Conservation (phyloP, 2,797 vertebrate genomes). For the Caiman crocodilus region DNA sequence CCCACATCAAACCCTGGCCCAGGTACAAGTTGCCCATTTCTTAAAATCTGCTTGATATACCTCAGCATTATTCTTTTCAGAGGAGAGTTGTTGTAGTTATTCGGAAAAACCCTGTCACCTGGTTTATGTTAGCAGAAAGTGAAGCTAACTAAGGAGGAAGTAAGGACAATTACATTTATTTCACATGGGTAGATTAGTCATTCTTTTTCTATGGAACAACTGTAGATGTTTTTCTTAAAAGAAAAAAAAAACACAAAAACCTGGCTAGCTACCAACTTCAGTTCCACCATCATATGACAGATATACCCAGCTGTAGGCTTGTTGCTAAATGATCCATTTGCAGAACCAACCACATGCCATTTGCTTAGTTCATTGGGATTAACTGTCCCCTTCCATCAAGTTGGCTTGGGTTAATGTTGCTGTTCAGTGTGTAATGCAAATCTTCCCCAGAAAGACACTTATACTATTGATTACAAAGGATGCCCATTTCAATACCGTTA, state of each 20-base stretch:
- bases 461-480: conserved; percentile 52
- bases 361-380: conserved; percentile 65
- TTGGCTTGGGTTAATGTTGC: conserved; percentile 43
- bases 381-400: conserved; percentile 65
- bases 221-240: conserved; percentile 12
- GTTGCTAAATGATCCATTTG: neutral
- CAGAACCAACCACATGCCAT: conserved; percentile 46
- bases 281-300: neutral
- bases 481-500: neutral
- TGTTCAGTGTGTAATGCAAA: conserved; percentile 48
- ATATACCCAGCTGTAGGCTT: conserved; percentile 26
- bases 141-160: conserved; percentile 42
- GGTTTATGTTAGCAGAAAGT: conserved; percentile 35
- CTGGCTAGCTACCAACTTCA: conserved; percentile 32
- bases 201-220: conserved; percentile 46
- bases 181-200: conserved; percentile 14
- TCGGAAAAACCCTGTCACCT: conserved; percentile 41
- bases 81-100: neutral
- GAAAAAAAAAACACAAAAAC: neutral
- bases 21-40: neutral
- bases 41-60: neutral
- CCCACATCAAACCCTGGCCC: neutral
- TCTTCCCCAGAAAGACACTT: conserved; percentile 46
- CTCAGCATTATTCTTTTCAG: neutral
- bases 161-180: conserved; percentile 25